A percentile compares a stretch with the other conserved stretches of the same genome.
Evolutionary conservation across 2,113 vertebrate species (phyloP).

Genomic region (Thalassoma bifasciatum): DNA sequence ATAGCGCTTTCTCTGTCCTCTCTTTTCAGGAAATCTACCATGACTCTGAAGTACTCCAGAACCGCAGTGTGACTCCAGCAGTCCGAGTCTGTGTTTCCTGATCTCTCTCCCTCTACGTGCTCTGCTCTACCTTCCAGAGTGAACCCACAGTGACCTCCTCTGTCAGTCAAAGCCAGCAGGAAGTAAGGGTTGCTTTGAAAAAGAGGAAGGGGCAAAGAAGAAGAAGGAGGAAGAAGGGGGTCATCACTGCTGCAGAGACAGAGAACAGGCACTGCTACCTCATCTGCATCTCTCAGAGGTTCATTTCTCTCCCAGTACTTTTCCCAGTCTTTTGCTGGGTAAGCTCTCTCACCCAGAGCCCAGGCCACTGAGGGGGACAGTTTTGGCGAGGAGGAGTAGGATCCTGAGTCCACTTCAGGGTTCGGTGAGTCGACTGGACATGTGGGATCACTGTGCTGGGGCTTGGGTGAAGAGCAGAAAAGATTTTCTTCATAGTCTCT

Average conservation of each 20-base stretch:
- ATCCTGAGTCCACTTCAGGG: slow-evolving; percentile 2
- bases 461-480: slow-evolving; percentile 79
- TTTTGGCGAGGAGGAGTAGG: not conserved
- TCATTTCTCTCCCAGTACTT: slow-evolving; percentile 92
- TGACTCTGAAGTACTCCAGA: slow-evolving; percentile 86
- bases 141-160: slow-evolving; percentile 90
- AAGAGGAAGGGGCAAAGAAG: slow-evolving; percentile 83
- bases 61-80: slow-evolving; percentile 87
- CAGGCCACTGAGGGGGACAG: slow-evolving; percentile 47
- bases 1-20: slow-evolving; percentile 75
- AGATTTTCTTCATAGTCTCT: slow-evolving; percentile 87
- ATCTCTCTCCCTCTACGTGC: not conserved
- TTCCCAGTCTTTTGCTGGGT: slow-evolving; percentile 81
- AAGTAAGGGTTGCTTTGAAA: slow-evolving; percentile 91
- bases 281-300: slow-evolving; percentile 91
- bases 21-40: slow-evolving; percentile 85
- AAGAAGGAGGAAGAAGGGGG: slow-evolving; percentile 81
- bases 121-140: slow-evolving; percentile 39
- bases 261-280: slow-evolving; percentile 88
- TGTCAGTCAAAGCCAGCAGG: slow-evolving; percentile 84
- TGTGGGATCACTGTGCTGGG: not conserved
- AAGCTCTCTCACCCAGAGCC: slow-evolving; percentile 51
- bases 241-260: slow-evolving; percentile 88
- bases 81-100: not conserved
- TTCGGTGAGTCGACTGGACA: not conserved